Percentiles rank a stretch among this genome's conserved stretches.
These are phyloP conservation scores for Gavia stellata DNA, from an alignment of 2,113 vertebrate genomes.

Conservation along the genomic window DNA sequence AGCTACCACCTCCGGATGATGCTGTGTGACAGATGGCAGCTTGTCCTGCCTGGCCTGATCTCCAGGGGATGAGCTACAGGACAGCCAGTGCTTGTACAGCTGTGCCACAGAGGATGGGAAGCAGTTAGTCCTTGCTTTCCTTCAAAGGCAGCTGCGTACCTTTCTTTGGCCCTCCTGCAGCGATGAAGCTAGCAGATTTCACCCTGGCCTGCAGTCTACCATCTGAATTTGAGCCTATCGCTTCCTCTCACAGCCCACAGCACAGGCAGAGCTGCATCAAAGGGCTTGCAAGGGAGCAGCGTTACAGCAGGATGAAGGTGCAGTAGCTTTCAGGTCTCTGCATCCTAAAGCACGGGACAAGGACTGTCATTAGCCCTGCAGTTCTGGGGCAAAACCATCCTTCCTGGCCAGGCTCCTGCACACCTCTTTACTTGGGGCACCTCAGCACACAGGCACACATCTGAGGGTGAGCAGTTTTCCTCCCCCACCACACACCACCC, in stretches of 20 bases:
- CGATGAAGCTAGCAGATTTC: neutral
- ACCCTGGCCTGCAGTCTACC: neutral
- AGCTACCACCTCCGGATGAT: neutral
- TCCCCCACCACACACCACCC: neutral
- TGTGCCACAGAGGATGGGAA: neutral
- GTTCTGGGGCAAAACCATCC: neutral
- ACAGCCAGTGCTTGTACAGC: neutral
- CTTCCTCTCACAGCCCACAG: neutral
- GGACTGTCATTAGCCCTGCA: neutral
- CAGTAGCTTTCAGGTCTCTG: neutral
- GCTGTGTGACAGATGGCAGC: neutral
- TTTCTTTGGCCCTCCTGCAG: neutral
- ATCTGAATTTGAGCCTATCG: rapidly evolving
- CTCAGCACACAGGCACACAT: neutral
- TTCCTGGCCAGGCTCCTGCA: neutral
- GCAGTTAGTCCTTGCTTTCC: neutral
- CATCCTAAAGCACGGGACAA: neutral
- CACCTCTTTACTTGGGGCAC: neutral
- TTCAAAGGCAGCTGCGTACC: neutral
- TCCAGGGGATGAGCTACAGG: neutral
- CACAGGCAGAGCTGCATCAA: neutral
- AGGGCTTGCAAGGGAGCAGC: neutral
- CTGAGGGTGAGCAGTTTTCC: neutral
- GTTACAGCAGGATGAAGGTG: neutral
- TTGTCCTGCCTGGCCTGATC: neutral